Conservation (phyloP, 2,797 vertebrate species). For the Spheniscus humboldti region DNA sequence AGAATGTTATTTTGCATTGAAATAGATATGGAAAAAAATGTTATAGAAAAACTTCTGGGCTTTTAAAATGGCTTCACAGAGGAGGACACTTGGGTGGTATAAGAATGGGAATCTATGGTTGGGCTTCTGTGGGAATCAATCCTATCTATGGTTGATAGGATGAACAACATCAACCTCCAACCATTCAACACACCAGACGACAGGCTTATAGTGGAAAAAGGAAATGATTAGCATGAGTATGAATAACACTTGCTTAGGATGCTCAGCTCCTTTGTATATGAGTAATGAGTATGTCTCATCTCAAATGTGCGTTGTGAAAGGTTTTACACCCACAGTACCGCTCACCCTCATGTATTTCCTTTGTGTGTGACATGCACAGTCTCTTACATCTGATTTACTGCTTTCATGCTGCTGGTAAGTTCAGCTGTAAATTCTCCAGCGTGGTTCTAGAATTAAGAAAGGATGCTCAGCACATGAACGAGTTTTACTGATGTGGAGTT, state of each 20-base stretch:
- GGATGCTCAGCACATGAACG: not conserved
- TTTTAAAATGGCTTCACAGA: not conserved
- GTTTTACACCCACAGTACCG: not conserved
- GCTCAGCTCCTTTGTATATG: not conserved
- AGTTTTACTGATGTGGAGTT: not conserved
- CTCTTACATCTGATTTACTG: not conserved
- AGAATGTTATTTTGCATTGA: not conserved
- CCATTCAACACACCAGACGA: not conserved
- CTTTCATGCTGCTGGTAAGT: not conserved
- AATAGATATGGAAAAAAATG: not conserved
- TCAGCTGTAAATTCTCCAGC: not conserved
- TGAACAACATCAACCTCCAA: not conserved
- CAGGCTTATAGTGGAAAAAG: not conserved
- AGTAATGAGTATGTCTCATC: not conserved
- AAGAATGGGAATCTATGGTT: not conserved
- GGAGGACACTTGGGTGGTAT: not conserved
- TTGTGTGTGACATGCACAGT: not conserved
- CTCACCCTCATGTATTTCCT: not conserved
- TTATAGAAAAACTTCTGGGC: not conserved
- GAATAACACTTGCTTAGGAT: not conserved
- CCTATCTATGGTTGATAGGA: not conserved
- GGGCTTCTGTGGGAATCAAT: no score
- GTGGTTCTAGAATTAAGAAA: not conserved
- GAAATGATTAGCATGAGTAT: not conserved
- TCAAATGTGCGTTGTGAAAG: not conserved